These are phyloP conservation scores for Augochlorella aurata DNA, from an alignment of 2,888 invertebrate genomes.

Conservation along the genomic window DNA sequence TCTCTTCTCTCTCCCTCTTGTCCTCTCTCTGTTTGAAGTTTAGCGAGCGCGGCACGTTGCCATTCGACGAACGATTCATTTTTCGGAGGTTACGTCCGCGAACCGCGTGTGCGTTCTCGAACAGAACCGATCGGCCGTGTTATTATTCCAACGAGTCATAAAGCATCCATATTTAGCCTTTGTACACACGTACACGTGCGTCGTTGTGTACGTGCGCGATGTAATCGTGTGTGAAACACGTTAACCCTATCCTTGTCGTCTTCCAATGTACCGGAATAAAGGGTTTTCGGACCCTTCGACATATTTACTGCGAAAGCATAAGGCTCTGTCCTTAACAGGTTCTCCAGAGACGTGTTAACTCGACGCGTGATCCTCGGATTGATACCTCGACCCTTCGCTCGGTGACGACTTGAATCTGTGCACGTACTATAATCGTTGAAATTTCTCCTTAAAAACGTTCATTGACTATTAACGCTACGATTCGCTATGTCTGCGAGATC, in stretches of 20 bases:
- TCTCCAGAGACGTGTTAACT: neutral
- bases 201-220: neutral
- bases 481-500: neutral
- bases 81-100: neutral
- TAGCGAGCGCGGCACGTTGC: neutral
- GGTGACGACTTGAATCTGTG: no score
- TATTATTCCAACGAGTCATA: constrained; percentile 53
- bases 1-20: no score
- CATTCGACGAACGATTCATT: constrained; percentile 11
- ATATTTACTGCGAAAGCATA: constrained; percentile 21
- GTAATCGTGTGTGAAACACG: constrained; percentile 20
- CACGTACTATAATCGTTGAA: no score
- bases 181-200: constrained; percentile 12
- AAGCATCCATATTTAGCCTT: constrained; percentile 58
- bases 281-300: constrained; percentile 33
- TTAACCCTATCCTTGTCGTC: constrained; percentile 49
- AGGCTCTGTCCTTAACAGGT: neutral
- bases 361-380: neutral
- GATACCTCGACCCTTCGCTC: no score
- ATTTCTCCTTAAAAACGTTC: no score
- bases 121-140: constrained; percentile 41
- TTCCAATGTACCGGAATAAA: constrained; percentile 51
- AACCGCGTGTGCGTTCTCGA: constrained; percentile 28
- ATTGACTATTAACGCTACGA: no score
- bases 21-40: neutral